Evolutionary conservation across 1,140 invertebrate species (phyloP).

Genomic region (Heliothis subflexa): DNA sequence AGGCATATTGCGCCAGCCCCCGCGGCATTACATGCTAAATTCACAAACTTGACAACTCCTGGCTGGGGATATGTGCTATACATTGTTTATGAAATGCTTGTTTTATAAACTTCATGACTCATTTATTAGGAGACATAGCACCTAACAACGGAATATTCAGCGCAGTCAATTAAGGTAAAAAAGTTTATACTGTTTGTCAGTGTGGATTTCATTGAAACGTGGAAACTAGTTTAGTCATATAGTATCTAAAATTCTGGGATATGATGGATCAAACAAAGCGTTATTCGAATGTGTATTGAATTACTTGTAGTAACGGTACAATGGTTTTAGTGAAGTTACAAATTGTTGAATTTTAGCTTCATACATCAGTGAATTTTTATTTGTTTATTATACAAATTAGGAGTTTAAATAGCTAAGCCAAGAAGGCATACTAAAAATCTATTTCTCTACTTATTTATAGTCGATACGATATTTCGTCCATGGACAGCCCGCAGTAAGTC

Average conservation of each 20-base stretch:
- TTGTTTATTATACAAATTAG: not conserved
- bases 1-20: slow-evolving; percentile 65
- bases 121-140: not conserved
- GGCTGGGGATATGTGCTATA: slow-evolving; percentile 6
- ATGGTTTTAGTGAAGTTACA: not conserved
- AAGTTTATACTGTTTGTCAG: not conserved
- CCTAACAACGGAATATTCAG: not conserved
- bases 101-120: not conserved
- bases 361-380: not conserved
- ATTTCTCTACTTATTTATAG: too few species aligned
- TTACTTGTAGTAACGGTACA: not conserved
- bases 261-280: not conserved
- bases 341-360: not conserved
- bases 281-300: slow-evolving; percentile 1
- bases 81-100: slow-evolving; percentile 1
- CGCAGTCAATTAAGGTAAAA: not conserved
- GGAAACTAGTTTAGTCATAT: not conserved
- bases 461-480: too few species aligned
- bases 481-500: too few species aligned
- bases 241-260: not conserved
- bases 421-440: too few species aligned
- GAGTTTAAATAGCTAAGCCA: not conserved
- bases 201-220: not conserved
- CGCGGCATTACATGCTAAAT: slow-evolving; percentile 59
- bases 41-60: slow-evolving; percentile 52